Evolutionary conservation across 2,797 vertebrate species (phyloP).

Genomic region (Muscicapa striata): DNA sequence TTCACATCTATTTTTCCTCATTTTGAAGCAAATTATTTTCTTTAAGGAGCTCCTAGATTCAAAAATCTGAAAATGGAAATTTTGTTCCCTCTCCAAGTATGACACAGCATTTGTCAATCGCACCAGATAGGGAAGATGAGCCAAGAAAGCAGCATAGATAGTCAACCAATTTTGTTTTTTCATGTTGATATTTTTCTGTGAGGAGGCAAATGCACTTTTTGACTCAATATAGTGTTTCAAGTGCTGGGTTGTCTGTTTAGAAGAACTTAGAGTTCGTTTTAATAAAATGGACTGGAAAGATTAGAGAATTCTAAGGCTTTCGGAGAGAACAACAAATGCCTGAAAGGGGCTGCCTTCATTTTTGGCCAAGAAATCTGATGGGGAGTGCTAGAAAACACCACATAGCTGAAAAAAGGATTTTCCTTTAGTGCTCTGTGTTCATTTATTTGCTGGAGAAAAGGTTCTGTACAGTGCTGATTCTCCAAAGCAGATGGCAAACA

Average conservation of each 20-base stretch:
- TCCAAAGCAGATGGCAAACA: constrained; percentile 31
- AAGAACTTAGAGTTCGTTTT: neutral
- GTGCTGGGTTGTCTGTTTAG: neutral
- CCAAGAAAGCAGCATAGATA: neutral
- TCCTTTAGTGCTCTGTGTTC: constrained; percentile 14
- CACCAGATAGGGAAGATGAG: neutral
- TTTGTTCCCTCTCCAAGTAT: neutral
- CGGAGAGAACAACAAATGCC: neutral
- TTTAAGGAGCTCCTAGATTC: neutral
- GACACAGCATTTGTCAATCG: neutral
- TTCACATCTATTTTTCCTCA: neutral
- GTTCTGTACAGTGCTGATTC: neutral
- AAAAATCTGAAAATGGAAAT: neutral
- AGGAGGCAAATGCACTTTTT: neutral
- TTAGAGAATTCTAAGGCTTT: neutral
- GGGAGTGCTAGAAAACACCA: neutral
- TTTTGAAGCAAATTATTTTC: neutral
- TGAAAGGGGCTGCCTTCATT: neutral
- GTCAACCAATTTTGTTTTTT: neutral
- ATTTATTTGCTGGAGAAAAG: neutral
- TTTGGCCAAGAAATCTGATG: neutral
- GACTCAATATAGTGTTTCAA: neutral
- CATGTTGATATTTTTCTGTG: neutral
- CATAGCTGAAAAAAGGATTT: neutral
- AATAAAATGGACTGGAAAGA: neutral